phyloP scores from a whole-genome alignment of 2,797 vertebrate species.

The Aplochiton taeniatus region DNA sequence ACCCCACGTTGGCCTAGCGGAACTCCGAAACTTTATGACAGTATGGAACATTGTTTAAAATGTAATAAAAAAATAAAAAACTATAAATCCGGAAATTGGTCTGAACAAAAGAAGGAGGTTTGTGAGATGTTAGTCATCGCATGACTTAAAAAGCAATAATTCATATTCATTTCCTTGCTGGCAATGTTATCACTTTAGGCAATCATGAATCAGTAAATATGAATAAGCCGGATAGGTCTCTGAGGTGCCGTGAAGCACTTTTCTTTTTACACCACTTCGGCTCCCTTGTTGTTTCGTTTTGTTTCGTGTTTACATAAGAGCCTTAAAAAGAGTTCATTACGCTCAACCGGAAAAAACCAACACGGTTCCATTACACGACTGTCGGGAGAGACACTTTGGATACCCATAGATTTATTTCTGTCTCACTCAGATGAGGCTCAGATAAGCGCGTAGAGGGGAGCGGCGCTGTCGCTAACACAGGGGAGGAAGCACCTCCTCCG shows the following conservation, averaged over 20 bases:
- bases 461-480: no score
- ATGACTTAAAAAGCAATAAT: slow-evolving; percentile 41
- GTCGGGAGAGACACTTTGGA: slow-evolving; percentile 52
- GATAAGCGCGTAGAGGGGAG: neutral
- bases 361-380: slow-evolving; percentile 42
- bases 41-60: slow-evolving; percentile 34
- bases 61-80: slow-evolving; percentile 2
- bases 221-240: slow-evolving; percentile 70
- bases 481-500: no score
- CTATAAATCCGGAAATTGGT: slow-evolving; percentile 24
- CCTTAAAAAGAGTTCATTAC: slow-evolving; percentile 68
- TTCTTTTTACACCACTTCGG: slow-evolving; percentile 43
- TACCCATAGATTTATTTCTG: slow-evolving; percentile 24
- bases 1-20: slow-evolving; percentile 29
- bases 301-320: slow-evolving; percentile 65
- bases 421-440: slow-evolving; percentile 28
- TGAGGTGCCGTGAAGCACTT: slow-evolving; percentile 45
- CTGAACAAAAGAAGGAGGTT: slow-evolving; percentile 21
- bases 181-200: slow-evolving; percentile 63
- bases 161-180: slow-evolving; percentile 70
- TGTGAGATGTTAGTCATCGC: slow-evolving; percentile 37
- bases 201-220: slow-evolving; percentile 63
- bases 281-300: slow-evolving; percentile 55
- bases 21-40: slow-evolving; percentile 37
- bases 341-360: slow-evolving; percentile 64